These are phyloP conservation scores for Danio kyathit DNA, from an alignment of 2,797 vertebrate genomes.

Conservation along the genomic window DNA sequence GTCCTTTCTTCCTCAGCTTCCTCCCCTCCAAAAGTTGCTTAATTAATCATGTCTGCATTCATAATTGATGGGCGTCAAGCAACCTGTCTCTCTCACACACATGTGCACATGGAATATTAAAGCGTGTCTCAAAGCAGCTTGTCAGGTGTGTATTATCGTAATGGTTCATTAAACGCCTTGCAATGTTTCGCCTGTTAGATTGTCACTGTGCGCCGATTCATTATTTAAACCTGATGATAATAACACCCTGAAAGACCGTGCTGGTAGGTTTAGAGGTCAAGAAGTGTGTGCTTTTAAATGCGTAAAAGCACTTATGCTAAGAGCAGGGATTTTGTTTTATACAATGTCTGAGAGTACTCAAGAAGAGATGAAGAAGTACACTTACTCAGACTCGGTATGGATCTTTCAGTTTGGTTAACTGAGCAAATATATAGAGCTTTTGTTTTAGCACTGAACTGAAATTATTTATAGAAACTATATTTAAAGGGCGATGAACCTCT, in stretches of 20 bases:
- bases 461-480: too few species aligned
- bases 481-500: too few species aligned
- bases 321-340: neutral
- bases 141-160: slow-evolving; percentile 24
- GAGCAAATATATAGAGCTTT: neutral
- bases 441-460: too few species aligned
- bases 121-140: neutral
- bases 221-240: slow-evolving; percentile 39
- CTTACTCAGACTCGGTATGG: neutral
- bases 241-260: slow-evolving; percentile 21
- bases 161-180: slow-evolving; percentile 28
- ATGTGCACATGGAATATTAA: slow-evolving; percentile 32
- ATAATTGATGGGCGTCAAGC: slow-evolving; percentile 28
- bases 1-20: slow-evolving; percentile 4
- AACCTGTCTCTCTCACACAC: slow-evolving; percentile 10
- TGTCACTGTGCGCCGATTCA: slow-evolving; percentile 13
- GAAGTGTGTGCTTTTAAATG: neutral
- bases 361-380: neutral
- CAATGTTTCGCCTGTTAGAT: slow-evolving; percentile 4
- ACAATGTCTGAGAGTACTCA: neutral
- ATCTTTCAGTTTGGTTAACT: neutral
- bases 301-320: neutral
- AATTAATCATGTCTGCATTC: slow-evolving; percentile 23
- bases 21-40: neutral
- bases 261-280: slow-evolving; percentile 3